Evolutionary conservation across 2,888 invertebrate species (phyloP).

Genomic region (Polydrusus tereticollis): DNA sequence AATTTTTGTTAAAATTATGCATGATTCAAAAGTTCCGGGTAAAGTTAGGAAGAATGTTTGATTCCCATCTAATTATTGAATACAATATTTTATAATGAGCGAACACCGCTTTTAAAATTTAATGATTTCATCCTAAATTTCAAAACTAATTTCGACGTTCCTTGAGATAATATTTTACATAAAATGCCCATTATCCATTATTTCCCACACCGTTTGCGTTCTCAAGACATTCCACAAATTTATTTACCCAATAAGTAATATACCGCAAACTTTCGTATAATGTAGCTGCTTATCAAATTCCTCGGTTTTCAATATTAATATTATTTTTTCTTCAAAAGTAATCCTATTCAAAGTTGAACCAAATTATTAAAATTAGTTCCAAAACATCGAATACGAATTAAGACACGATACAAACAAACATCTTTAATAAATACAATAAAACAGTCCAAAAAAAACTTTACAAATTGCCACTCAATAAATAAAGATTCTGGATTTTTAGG

Average conservation of each 20-base stretch:
- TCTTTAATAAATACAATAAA: not conserved
- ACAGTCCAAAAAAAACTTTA: too few relatives aligned
- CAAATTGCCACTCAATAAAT: too few relatives aligned
- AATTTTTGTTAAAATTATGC: conserved; percentile 3
- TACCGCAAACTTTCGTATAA: conserved; percentile 35
- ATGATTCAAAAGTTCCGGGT: conserved; percentile 2
- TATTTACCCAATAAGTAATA: conserved; percentile 45
- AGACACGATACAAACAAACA: not conserved
- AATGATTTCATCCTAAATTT: conserved; percentile 43
- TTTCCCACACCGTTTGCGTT: conserved; percentile 43
- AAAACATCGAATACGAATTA: not conserved
- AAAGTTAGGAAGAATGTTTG: conserved; percentile 20
- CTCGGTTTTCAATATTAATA: not conserved
- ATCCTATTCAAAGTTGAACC: not conserved
- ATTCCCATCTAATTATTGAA: conserved; percentile 14
- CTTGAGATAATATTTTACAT: conserved; percentile 46
- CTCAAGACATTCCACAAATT: conserved; percentile 43
- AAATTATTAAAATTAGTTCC: conserved; percentile 1
- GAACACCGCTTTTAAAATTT: conserved; percentile 25
- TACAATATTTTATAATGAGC: conserved; percentile 20
- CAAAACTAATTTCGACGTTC: conserved; percentile 46
- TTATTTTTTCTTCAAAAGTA: not conserved
- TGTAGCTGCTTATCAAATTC: conserved; percentile 13
- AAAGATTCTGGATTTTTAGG: too few relatives aligned
- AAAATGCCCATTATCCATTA: conserved; percentile 48